phyloP scores from a whole-genome alignment of 2,888 invertebrate genomes.

The Pammene fasciana region DNA sequence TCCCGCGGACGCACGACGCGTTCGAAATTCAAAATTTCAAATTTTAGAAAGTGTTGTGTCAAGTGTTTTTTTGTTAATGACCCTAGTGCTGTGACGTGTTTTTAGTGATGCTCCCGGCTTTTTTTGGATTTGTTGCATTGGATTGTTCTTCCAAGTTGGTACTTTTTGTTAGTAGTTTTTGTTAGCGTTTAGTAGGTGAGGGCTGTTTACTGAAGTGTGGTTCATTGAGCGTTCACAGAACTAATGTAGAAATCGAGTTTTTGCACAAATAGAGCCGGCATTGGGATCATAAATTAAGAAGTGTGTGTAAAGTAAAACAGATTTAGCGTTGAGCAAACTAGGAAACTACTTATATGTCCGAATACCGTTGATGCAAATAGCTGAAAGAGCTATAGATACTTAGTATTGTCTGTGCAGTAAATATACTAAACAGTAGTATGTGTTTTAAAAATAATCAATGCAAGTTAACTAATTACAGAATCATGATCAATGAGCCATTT shows the following conservation, averaged over 20 bases:
- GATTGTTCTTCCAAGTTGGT: constrained; percentile 50
- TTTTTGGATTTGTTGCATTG: constrained; percentile 40
- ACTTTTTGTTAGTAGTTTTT: constrained; percentile 55
- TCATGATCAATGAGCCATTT: too few relatives aligned
- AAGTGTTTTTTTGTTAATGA: constrained; percentile 55
- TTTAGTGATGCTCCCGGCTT: constrained; percentile 62
- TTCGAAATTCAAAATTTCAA: constrained; percentile 44
- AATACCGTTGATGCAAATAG: background rate
- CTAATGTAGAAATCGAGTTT: constrained; percentile 3
- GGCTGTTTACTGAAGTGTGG: constrained; percentile 14
- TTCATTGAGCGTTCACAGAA: constrained; percentile 31
- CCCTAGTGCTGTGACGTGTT: constrained; percentile 50
- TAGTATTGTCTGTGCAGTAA: too few relatives aligned
- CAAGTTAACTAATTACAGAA: too few relatives aligned
- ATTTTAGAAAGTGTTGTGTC: constrained; percentile 60
- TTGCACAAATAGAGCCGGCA: background rate
- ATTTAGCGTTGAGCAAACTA: background rate
- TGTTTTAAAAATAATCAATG: too few relatives aligned
- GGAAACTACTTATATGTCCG: background rate
- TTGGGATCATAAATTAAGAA: constrained; percentile 15
- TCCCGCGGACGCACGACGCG: constrained; percentile 58
- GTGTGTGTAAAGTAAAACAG: background rate
- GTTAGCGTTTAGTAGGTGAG: constrained; percentile 31
- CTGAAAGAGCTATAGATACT: too few relatives aligned
- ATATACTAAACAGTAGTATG: too few relatives aligned